Conservation (phyloP, 2,888 invertebrate genomes). For the Monochamus alternatus region DNA sequence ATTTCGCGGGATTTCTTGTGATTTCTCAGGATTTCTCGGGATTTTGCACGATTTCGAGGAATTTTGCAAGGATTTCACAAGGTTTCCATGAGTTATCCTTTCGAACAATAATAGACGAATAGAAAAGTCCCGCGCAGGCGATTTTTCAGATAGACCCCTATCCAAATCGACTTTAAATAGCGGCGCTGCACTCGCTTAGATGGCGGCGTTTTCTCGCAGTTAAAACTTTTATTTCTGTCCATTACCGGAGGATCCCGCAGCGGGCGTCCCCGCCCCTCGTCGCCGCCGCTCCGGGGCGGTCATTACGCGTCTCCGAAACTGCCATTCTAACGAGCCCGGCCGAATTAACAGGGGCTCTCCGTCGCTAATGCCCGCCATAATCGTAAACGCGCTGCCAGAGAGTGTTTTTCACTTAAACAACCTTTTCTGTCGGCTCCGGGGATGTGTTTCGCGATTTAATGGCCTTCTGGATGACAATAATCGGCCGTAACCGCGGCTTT, state of each 20-base stretch:
- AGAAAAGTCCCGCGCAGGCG: not conserved
- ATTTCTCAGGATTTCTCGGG: too few relatives aligned
- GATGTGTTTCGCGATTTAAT: constrained; percentile 28
- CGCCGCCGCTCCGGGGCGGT: constrained; percentile 40
- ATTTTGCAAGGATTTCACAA: too few relatives aligned
- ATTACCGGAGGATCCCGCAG: constrained; percentile 24
- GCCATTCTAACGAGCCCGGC: constrained; percentile 47
- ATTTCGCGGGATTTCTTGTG: too few relatives aligned
- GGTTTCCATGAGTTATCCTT: not conserved
- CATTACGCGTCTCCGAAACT: constrained; percentile 47
- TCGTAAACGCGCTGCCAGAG: constrained; percentile 47
- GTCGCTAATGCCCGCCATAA: constrained; percentile 51
- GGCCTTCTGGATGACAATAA: constrained; percentile 32
- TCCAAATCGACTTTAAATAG: not conserved
- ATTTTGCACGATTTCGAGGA: too few relatives aligned
- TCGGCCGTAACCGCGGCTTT: constrained; percentile 24
- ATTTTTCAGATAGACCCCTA: not conserved
- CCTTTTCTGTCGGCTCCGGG: constrained; percentile 19
- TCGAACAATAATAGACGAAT: not conserved
- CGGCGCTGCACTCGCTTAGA: not conserved
- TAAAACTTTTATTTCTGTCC: constrained; percentile 27
- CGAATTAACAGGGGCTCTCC: constrained; percentile 49
- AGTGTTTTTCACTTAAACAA: constrained; percentile 45
- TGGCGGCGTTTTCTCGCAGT: constrained; percentile 20
- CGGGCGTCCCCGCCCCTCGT: constrained; percentile 14